Evolutionary conservation across 2,797 vertebrate species (phyloP), one percentile per base, ranked within the genome.

Genomic region (Discoglossus pictus): DNA sequence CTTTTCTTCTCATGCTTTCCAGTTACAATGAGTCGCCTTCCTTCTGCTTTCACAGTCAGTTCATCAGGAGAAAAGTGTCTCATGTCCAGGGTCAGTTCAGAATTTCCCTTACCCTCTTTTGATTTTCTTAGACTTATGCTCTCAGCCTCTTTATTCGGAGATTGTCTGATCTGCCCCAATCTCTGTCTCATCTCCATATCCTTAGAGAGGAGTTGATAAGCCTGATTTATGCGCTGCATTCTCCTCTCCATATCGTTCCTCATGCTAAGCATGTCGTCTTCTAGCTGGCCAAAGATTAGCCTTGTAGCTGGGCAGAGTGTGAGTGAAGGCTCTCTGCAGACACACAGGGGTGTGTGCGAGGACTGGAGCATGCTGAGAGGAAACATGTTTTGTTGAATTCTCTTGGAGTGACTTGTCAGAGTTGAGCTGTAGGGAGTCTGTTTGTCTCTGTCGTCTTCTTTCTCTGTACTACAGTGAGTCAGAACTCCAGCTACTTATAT

Each of bases 71-170:
- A 39, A 65, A 90, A 92, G 43, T 86, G 84, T 0, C 75, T 69
- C 0, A 89, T 88, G 68, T 92, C 83, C 78, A 93, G 73, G 38
- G 84, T 91, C 65, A 93, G 67, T 42, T 86, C 85, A 10, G 90
- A 93, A 27, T 24, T n/a, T 25, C 38, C 7, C 2, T 38, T 54
- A 12, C 16, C 34, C 25, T 6, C 6, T n/a, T 38, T 51, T 12
- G 52, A 68, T 70, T 68, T 18, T 0, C n/a, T 11, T n/a, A n/a
- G n/a, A n/a, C n/a, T n/a, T n/a, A n/a, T n/a, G n/a, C n/a, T 11
- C 10, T 47, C 20, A 12, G 18, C 3, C n/a, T 13, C 11, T 8
- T 8, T 4, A n/a, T n/a, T n/a, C n/a, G n/a, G n/a, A 12, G 46
- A 4, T 18, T 44, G 42, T 23, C 47, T 23, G 25, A 12, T 18